These are phyloP conservation scores for Rhabdophis nuchalis DNA, from an alignment of 2,797 vertebrate genomes.

Conservation along the genomic window DNA sequence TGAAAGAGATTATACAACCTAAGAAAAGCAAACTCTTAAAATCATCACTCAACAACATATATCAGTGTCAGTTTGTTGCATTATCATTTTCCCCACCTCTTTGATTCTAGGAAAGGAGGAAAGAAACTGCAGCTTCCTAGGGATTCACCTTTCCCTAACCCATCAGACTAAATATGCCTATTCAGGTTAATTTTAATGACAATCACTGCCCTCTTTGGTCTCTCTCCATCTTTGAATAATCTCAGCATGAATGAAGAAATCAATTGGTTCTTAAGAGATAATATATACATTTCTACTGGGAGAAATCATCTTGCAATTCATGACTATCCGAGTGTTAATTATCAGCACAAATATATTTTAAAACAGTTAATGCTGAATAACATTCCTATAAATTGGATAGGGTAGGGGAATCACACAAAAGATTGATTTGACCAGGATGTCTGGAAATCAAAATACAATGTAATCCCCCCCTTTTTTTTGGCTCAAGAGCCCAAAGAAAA, in stretches of 20 bases:
- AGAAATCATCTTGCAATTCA: background rate
- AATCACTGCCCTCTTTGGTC: background rate
- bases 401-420: background rate
- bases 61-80: background rate
- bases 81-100: background rate
- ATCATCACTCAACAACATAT: background rate
- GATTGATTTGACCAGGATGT: background rate
- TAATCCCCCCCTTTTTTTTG: background rate
- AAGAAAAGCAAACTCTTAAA: background rate
- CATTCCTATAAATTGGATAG: background rate
- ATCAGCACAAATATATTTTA: background rate
- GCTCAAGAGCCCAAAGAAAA: slow-evolving; percentile 6
- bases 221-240: background rate
- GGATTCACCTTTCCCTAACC: background rate
- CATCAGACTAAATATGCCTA: background rate
- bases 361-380: background rate
- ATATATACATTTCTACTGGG: background rate
- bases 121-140: background rate
- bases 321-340: background rate
- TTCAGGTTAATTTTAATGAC: background rate
- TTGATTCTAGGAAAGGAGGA: background rate
- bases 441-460: slow-evolving; percentile 39
- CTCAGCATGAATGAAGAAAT: background rate
- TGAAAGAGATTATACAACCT: background rate
- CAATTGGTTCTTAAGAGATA: background rate